phyloP scores from a whole-genome alignment of 2,888 invertebrate genomes.

The Elmis aenea region DNA sequence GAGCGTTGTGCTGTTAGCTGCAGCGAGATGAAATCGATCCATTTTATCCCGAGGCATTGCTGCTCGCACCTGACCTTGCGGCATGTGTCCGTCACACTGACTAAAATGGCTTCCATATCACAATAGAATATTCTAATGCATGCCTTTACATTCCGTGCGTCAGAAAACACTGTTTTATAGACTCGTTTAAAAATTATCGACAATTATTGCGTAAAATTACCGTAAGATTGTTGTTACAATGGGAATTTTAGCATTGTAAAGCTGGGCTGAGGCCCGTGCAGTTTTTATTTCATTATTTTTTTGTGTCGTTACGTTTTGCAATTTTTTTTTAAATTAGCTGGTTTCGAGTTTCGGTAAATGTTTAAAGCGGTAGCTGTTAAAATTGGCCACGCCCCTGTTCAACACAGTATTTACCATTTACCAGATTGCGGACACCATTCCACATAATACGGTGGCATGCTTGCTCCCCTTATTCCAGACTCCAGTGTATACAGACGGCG shows the following conservation, averaged over 20 bases:
- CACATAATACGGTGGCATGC: constrained; percentile 15
- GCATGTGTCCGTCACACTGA: constrained; percentile 19
- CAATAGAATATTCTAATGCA: constrained; percentile 11
- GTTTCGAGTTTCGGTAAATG: no score
- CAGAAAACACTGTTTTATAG: no score
- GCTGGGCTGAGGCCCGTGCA: no score
- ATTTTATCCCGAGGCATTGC: constrained; percentile 31
- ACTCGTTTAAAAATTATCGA: no score
- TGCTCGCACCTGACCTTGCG: constrained; percentile 34
- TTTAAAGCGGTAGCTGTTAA: no score
- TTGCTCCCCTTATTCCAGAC: constrained; percentile 15
- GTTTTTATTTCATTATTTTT: no score
- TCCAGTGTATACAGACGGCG: constrained; percentile 15
- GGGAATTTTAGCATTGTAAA: no score
- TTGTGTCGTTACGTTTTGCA: no score
- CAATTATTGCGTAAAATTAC: no score
- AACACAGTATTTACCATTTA: constrained; percentile 29
- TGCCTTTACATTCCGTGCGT: no score
- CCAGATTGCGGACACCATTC: constrained; percentile 26
- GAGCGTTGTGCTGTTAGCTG: constrained; percentile 26
- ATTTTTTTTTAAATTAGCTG: no score
- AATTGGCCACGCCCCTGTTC: constrained; percentile 29
- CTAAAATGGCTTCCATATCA: constrained; percentile 18
- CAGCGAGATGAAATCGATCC: constrained; percentile 33
- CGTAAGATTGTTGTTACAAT: no score